A percentile compares a stretch with the other conserved stretches of the same genome.
Conservation (phyloP, 2,113 vertebrate genomes). For the Labrus mixtus region DNA sequence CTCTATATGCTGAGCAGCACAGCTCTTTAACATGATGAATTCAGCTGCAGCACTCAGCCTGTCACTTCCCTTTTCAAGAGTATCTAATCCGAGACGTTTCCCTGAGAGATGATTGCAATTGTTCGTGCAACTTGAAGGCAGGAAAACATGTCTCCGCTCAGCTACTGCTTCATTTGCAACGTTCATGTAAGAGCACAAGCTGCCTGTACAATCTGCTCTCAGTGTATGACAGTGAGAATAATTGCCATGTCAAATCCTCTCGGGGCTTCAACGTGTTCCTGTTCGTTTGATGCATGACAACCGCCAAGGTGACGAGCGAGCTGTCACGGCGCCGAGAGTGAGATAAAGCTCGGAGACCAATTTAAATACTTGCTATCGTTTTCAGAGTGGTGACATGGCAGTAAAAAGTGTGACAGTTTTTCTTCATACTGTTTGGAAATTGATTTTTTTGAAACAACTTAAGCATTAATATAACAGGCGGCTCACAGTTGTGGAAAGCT, state of each 20-base stretch:
- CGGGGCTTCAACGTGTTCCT: conserved; percentile 48
- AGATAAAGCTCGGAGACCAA: conserved; percentile 40
- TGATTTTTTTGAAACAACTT: conserved; percentile 30
- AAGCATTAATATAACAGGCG: background rate
- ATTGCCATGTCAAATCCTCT: conserved; percentile 72
- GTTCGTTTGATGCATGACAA: conserved; percentile 66
- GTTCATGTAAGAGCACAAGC: conserved; percentile 62
- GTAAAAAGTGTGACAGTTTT: conserved; percentile 8
- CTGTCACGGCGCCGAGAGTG: conserved; percentile 42
- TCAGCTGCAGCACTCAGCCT: background rate
- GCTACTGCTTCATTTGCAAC: conserved; percentile 56
- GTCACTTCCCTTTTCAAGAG: conserved; percentile 1
- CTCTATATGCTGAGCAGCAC: no score
- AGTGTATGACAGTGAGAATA: conserved; percentile 64
- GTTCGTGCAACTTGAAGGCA: conserved; percentile 34
- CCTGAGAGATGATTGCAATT: conserved; percentile 20
- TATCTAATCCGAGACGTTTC: conserved; percentile 17
- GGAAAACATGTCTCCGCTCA: conserved; percentile 19
- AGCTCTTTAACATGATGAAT: no score
- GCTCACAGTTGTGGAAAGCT: background rate
- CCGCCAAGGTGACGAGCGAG: conserved; percentile 60
- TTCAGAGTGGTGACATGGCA: conserved; percentile 32
- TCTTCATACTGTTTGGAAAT: conserved; percentile 16
- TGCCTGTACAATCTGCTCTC: conserved; percentile 53
- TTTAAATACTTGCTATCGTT: conserved; percentile 42